These are phyloP conservation scores for Bovichtus diacanthus DNA, from an alignment of 2,797 vertebrate species.

Conservation along the genomic window DNA sequence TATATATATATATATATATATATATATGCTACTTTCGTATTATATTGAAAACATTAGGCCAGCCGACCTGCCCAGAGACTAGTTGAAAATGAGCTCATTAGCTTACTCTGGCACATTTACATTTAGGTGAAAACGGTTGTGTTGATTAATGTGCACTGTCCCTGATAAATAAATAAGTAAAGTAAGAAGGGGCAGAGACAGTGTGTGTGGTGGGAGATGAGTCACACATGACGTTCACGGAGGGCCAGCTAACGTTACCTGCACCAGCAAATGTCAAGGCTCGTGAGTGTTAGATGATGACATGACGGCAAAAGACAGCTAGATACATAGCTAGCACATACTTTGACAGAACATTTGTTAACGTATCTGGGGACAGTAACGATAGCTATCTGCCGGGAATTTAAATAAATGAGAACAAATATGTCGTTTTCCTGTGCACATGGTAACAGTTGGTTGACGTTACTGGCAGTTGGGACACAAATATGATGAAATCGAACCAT, in stretches of 20 bases:
- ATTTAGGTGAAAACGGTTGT: too few species aligned
- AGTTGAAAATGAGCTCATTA: too few species aligned
- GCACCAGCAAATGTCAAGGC: constrained; percentile 10
- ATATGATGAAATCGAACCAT: rapidly evolving
- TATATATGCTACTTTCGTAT: too few species aligned
- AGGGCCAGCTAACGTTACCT: not conserved
- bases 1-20: too few species aligned
- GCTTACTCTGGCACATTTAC: too few species aligned
- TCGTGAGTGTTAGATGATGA: not conserved
- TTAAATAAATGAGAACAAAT: not conserved
- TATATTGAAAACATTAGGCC: too few species aligned
- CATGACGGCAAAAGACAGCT: not conserved
- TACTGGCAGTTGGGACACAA: not conserved
- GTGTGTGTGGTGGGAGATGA: constrained; percentile 40
- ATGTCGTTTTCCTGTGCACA: constrained; percentile 27
- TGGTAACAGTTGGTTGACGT: constrained; percentile 17
- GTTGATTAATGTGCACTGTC: too few species aligned
- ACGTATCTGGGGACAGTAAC: not conserved
- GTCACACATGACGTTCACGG: constrained; percentile 39
- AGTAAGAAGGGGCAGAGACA: constrained; percentile 12
- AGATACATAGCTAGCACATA: not conserved
- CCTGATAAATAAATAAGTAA: too few species aligned
- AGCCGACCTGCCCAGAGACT: too few species aligned
- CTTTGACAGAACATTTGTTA: not conserved
- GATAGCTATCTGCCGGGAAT: not conserved